Evolutionary conservation across 1,140 invertebrate genomes (phyloP).

Genomic region (Bombus haemorrhoidalis): DNA sequence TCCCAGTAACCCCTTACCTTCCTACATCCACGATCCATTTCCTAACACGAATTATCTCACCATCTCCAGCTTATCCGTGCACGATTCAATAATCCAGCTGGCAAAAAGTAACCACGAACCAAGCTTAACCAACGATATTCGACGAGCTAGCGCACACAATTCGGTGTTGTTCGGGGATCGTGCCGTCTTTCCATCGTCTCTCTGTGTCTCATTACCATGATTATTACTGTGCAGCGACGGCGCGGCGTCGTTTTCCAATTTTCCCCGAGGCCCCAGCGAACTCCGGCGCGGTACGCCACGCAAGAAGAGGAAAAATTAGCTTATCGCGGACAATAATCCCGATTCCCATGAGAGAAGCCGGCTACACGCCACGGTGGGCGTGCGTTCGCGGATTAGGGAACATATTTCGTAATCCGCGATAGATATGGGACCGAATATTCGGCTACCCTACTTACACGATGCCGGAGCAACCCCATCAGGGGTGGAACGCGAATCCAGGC

Average conservation of each 20-base stretch:
- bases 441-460: slow-evolving; percentile 42
- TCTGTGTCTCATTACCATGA: slow-evolving; percentile 56
- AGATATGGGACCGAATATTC: slow-evolving; percentile 41
- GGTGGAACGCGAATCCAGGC: slow-evolving; percentile 45
- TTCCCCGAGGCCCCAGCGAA: slow-evolving; percentile 28
- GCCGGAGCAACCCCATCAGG: slow-evolving; percentile 34
- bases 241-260: slow-evolving; percentile 61
- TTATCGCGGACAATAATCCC: slow-evolving; percentile 80
- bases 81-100: slow-evolving; percentile 10
- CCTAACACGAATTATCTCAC: background rate
- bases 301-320: slow-evolving; percentile 76
- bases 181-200: slow-evolving; percentile 16
- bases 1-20: background rate
- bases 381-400: slow-evolving; percentile 75
- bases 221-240: slow-evolving; percentile 53
- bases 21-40: background rate
- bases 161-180: background rate
- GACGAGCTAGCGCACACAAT: background rate
- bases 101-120: background rate
- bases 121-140: background rate
- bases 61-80: background rate
- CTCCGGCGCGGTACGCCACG: background rate
- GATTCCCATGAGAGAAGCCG: slow-evolving; percentile 63
- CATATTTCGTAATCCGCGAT: slow-evolving; percentile 81
- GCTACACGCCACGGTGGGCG: slow-evolving; percentile 61